phyloP scores from a whole-genome alignment of 2,888 invertebrate species.

The Netelia fuscicornis region DNA sequence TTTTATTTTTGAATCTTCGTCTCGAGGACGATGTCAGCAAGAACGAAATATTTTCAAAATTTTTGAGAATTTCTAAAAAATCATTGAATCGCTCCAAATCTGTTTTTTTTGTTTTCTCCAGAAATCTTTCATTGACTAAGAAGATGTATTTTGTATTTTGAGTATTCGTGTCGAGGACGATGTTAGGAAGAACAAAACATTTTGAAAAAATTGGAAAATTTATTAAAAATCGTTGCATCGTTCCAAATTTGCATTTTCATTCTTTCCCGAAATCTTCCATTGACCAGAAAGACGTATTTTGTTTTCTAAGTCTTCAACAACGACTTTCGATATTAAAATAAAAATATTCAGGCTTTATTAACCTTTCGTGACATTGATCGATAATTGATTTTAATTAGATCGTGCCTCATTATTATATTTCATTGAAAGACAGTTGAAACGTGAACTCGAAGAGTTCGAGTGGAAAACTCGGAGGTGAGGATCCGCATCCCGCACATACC shows the following conservation, averaged over 20 bases:
- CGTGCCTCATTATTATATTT: slow-evolving; percentile 1
- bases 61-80: neutral
- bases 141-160: neutral
- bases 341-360: neutral
- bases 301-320: neutral
- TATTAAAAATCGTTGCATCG: neutral
- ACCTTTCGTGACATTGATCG: neutral
- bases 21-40: neutral
- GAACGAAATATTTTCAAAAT: neutral
- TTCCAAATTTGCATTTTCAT: neutral
- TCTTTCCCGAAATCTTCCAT: neutral
- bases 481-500: slow-evolving; percentile 59
- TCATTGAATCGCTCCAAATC: neutral
- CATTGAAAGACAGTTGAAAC: neutral
- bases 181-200: neutral
- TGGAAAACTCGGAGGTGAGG: slow-evolving; percentile 28
- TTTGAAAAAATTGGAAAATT: neutral
- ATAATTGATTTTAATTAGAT: slow-evolving; percentile 14
- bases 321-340: neutral
- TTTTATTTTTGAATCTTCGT: too few relatives aligned
- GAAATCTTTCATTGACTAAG: neutral
- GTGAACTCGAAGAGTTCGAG: neutral
- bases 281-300: neutral
- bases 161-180: neutral
- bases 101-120: neutral